Conservation (phyloP, 2,888 invertebrate species). For the Geophilus truncorum region DNA sequence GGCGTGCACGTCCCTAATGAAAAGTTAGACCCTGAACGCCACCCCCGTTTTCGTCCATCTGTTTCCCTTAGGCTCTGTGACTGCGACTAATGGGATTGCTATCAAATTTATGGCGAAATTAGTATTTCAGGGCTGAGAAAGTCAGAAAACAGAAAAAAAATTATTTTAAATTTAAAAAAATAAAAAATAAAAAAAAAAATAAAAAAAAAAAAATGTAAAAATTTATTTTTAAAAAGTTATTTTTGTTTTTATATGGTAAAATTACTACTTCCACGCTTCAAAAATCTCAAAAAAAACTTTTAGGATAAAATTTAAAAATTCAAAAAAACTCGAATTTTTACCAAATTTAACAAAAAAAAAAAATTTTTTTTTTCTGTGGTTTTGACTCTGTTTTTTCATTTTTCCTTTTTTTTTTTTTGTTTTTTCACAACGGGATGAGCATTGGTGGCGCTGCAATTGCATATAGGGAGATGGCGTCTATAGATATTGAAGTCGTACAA, state of each 20-base stretch:
- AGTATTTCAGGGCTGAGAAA: background rate
- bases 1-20: background rate
- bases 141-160: too few relatives aligned
- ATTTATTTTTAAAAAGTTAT: too few relatives aligned
- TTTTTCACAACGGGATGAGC: background rate
- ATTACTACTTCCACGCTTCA: too few relatives aligned
- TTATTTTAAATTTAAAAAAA: too few relatives aligned
- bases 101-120: background rate
- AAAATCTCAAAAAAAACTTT: too few relatives aligned
- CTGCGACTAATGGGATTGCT: background rate
- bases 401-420: background rate
- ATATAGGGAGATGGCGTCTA: slow-evolving; percentile 16
- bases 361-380: too few relatives aligned
- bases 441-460: background rate
- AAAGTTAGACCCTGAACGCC: background rate
- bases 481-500: slow-evolving; percentile 27
- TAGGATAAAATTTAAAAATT: too few relatives aligned
- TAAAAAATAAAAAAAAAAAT: too few relatives aligned
- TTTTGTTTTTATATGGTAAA: too few relatives aligned
- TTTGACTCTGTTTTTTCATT: too few relatives aligned
- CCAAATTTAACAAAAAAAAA: too few relatives aligned
- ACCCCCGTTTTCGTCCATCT: background rate
- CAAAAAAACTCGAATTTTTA: too few relatives aligned
- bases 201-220: background rate
- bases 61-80: background rate